These are phyloP conservation scores for Drosophila ezoana DNA, from an alignment of 2,888 invertebrate species.

Conservation along the genomic window DNA sequence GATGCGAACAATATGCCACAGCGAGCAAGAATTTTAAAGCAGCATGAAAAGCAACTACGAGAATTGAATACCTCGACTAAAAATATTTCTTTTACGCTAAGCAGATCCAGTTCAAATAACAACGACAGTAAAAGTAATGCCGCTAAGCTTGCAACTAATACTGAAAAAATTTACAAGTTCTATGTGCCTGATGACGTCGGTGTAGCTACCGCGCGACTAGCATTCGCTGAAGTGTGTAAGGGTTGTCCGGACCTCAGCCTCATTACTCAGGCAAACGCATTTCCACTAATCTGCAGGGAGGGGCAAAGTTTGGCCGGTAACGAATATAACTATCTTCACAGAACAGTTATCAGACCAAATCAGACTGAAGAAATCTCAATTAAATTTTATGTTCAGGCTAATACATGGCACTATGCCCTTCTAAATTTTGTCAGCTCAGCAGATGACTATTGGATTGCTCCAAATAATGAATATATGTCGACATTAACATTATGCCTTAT, in stretches of 20 bases:
- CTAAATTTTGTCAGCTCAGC: constrained; percentile 78
- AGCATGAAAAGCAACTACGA: constrained; percentile 3
- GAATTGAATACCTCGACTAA: background rate
- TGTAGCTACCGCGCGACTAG: constrained; percentile 80
- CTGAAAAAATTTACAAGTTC: constrained; percentile 86
- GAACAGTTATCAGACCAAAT: constrained; percentile 86
- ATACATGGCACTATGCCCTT: constrained; percentile 87
- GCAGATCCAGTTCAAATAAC: constrained; percentile 1
- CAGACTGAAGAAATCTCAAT: constrained; percentile 84
- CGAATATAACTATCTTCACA: constrained; percentile 85
- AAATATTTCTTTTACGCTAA: constrained; percentile 6
- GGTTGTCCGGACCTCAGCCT: constrained; percentile 85
- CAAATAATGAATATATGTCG: background rate
- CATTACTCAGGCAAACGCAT: constrained; percentile 86
- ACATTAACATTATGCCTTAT: background rate
- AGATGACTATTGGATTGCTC: constrained; percentile 15
- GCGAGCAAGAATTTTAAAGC: constrained; percentile 51
- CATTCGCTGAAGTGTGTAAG: constrained; percentile 84
- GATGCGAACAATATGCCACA: constrained; percentile 33
- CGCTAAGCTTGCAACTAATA: constrained; percentile 57
- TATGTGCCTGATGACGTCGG: constrained; percentile 84
- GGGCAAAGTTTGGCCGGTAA: constrained; percentile 74
- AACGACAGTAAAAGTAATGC: constrained; percentile 7
- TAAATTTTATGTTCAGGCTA: constrained; percentile 86
- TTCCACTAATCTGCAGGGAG: constrained; percentile 82